Conservation (phyloP, 2,113 vertebrate genomes). For the Spizaetus ornatus region DNA sequence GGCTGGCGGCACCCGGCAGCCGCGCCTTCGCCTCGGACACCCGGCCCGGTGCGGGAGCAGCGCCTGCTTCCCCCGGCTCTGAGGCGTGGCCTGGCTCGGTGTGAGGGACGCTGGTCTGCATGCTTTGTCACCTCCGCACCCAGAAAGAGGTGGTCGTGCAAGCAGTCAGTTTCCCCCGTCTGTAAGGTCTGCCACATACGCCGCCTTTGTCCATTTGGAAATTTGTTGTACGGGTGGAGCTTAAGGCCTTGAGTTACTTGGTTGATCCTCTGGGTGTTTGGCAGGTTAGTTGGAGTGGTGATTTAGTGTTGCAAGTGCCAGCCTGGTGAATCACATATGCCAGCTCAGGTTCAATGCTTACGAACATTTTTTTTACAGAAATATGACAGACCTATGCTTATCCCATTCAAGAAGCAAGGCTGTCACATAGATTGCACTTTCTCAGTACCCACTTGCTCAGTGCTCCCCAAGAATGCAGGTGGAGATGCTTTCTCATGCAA, state of each 20-base stretch:
- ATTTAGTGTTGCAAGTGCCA: neutral
- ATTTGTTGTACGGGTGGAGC: too few species aligned
- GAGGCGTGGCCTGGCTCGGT: fast-evolving
- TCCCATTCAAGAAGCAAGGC: neutral
- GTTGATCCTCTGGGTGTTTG: neutral
- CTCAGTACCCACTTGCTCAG: neutral
- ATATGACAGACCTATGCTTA: fast-evolving
- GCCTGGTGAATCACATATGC: neutral
- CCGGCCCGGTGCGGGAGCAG: neutral
- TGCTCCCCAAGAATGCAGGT: fast-evolving
- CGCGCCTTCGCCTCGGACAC: fast-evolving
- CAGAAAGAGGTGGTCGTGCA: neutral
- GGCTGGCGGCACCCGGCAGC: neutral
- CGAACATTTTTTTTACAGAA: neutral
- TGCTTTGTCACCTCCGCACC: neutral
- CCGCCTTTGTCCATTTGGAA: neutral
- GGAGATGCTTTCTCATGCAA: neutral
- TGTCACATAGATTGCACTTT: neutral
- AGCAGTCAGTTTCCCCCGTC: fast-evolving
- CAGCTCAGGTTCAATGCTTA: neutral
- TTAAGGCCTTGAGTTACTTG: neutral
- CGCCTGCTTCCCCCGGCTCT: neutral
- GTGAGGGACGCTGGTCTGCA: fast-evolving
- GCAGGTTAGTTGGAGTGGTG: neutral
- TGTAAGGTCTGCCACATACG: neutral